Conservation (phyloP, 2,888 invertebrate genomes). For the Cerastis leucographa region DNA sequence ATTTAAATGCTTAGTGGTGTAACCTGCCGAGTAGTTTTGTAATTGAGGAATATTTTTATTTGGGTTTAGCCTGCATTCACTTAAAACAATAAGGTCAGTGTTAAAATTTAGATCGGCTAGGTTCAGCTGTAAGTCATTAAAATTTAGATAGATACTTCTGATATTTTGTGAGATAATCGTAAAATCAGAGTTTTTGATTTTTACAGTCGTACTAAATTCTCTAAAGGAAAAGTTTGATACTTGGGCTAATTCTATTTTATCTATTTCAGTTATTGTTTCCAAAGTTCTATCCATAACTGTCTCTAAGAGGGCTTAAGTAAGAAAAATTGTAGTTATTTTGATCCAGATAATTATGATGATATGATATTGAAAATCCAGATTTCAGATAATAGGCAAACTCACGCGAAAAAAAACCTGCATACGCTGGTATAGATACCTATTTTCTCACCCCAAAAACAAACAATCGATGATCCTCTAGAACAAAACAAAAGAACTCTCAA, state of each 20-base stretch:
- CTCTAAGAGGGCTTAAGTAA: too few relatives aligned
- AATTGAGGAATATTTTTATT: constrained; percentile 2
- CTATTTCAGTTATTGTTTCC: background rate
- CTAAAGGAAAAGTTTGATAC: background rate
- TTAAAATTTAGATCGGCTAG: background rate
- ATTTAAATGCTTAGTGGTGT: background rate
- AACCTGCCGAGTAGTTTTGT: background rate
- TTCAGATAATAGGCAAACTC: background rate
- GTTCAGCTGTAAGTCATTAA: background rate
- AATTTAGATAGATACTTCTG: constrained; percentile 8
- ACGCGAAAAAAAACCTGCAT: background rate
- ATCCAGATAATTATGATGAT: too few relatives aligned
- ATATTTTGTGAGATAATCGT: constrained; percentile 20
- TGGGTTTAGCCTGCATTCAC: constrained; percentile 4
- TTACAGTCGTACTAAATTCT: background rate
- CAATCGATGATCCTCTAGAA: background rate
- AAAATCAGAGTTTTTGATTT: background rate
- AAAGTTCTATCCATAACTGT: background rate
- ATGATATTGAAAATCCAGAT: too few relatives aligned
- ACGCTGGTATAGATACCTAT: background rate
- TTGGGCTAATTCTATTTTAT: constrained; percentile 13
- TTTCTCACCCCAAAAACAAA: background rate
- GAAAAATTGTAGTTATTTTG: too few relatives aligned
- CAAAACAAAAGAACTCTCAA: background rate
- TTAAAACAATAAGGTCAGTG: background rate